Base-by-base conservation (phyloP, 2,888 invertebrate species). In the Homarus gammarus region DNA sequence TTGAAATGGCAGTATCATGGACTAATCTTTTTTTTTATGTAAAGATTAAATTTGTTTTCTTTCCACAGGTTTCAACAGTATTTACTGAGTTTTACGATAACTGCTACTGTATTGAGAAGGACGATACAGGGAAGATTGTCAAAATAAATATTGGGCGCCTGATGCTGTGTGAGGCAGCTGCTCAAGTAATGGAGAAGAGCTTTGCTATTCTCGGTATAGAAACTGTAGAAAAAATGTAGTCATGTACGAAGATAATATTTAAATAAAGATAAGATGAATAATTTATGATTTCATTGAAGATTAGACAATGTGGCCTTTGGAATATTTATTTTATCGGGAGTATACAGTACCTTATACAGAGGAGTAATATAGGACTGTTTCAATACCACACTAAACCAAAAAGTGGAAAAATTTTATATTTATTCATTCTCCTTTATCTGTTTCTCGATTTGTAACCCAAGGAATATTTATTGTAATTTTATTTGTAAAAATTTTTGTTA, bases 81-180 rank as follows among this genome's bases (percentile, higher is more conserved):
- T 99, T 99, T 93, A 96, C 98, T 0, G 99, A 99, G 94, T 99
- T 99, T 94, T 99, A 99, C 94, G 99, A 99, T 93, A 96, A 95
- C 93, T 99, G 99, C 94, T 99, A 99, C 93, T 99, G 99, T 93
- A 96, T 99, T 82, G 98, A 99, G 94, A 99, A 98, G 94, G 97
- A 99, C 94, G 95, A 96, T 91, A 95, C 94, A 90, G 95, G 95
- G 94, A 96, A 97, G 93, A 96, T 98, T 92, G 94, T 96, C 0
- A 97, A 96, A 93, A 96, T 99, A 12, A 96, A 98, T 94, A 77
- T 86, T 94, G 96, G 97, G 91, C 96, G 99, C 91, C 95, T 99
- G 92, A 95, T 99, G 93, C 95, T 99, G 2, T 97, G 98, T 93
- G 99, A 99, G 95, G 97, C 96, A 10, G 97, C 99, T 2, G 98